A percentile compares a stretch with the other conserved stretches of the same genome.
Evolutionary conservation across 2,888 invertebrate genomes (phyloP).

Genomic region (Pristionchus exspectatus): DNA sequence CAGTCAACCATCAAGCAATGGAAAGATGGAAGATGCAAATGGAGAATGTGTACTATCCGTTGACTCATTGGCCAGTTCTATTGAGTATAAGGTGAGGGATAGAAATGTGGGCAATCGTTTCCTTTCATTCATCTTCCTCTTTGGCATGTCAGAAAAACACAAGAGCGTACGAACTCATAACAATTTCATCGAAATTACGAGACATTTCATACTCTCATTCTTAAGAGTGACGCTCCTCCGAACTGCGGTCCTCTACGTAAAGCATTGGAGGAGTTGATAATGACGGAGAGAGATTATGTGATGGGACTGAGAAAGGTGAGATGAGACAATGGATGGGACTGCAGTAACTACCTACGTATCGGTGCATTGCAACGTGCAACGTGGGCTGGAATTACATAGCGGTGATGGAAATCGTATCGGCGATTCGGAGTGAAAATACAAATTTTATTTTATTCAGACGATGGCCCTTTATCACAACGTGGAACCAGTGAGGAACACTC

Average conservation of each 20-base stretch:
- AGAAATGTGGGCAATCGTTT: not conserved
- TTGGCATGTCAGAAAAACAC: no score
- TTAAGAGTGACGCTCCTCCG: not conserved
- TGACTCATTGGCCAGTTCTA: not conserved
- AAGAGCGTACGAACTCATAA: no score
- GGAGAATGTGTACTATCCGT: not conserved
- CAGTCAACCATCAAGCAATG: not conserved
- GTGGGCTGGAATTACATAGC: no score
- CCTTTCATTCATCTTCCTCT: not conserved
- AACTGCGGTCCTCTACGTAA: constrained; percentile 15
- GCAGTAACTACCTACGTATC: no score
- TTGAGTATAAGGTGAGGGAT: not conserved
- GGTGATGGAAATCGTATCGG: no score
- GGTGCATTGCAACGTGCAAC: no score
- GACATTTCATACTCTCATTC: not conserved
- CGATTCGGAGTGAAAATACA: no score
- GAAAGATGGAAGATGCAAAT: not conserved
- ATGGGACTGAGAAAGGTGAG: constrained; percentile 65
- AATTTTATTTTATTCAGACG: not conserved
- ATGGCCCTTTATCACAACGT: constrained; percentile 31
- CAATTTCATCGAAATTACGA: not conserved
- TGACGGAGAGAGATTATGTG: constrained; percentile 69
- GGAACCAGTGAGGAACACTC: constrained; percentile 2
- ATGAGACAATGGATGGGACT: not conserved
- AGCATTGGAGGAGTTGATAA: constrained; percentile 66